These are phyloP conservation scores for Neelides folsomi DNA, from an alignment of 2,888 invertebrate species.

Conservation along the genomic window DNA sequence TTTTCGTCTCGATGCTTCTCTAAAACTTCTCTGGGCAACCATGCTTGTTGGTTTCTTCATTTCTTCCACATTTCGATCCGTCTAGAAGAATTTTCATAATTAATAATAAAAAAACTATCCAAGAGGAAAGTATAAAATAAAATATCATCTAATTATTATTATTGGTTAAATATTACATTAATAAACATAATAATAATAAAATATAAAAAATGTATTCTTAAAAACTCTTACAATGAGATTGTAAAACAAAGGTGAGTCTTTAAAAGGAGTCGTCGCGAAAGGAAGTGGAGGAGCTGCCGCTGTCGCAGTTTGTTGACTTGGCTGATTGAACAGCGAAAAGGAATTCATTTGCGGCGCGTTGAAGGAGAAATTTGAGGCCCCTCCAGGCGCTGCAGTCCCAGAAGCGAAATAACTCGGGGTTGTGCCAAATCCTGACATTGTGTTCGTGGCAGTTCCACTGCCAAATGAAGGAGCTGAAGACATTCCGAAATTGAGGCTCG, in stretches of 20 bases:
- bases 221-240: constrained; percentile 42
- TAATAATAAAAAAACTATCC: neutral
- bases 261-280: constrained; percentile 68
- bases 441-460: neutral
- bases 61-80: constrained; percentile 49
- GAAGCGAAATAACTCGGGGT: constrained; percentile 5
- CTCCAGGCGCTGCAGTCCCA: constrained; percentile 8
- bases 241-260: constrained; percentile 71
- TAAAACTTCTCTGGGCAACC: constrained; percentile 52
- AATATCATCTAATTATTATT: too few relatives aligned
- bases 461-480: neutral
- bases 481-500: neutral
- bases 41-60: constrained; percentile 58
- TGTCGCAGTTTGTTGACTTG: constrained; percentile 2
- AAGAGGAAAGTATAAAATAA: neutral
- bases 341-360: constrained; percentile 3
- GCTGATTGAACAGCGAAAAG: neutral
- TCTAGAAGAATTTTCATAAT: constrained; percentile 35
- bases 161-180: constrained; percentile 6
- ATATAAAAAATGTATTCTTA: too few relatives aligned
- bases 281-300: constrained; percentile 8
- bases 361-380: constrained; percentile 9
- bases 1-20: constrained; percentile 38
- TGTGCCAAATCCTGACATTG: constrained; percentile 6
- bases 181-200: constrained; percentile 1